Base-by-base conservation (phyloP, 2,797 vertebrate genomes). In the Chaunax sp. region DNA sequence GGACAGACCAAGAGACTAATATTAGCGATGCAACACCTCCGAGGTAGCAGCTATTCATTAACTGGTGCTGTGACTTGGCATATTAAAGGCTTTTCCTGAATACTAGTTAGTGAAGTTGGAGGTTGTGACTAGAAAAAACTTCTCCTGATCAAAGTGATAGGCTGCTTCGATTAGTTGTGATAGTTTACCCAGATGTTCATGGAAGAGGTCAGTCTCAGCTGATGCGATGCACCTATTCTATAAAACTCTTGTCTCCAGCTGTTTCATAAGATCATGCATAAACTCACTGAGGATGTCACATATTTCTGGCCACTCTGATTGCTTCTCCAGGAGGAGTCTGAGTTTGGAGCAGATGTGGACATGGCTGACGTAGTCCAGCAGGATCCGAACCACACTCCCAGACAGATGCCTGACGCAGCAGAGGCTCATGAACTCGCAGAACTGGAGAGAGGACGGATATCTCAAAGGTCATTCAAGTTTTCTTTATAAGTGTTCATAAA, bases 381-480 rank as follows among this genome's bases (percentile, higher is more conserved):
- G 92, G 37, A 92, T 82, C 33, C 86, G 91, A 68, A 95, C 74
- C 40, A 95, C 89, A 15, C 61, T 81, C 62, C 94, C 95, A 1
- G 94, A 88, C 79, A 95, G 87, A 60, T 95, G 90, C 77, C 86
- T 90, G 87, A 96, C 84, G 89, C 94, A 96, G 14, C 85, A 92
- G 72, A 96, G 90, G 72, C 92, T 92, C 79, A 96, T 95, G 86
- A 96, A 95, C 69, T 96, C 95, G 86, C 94, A 96, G 83, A 97
- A 96, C 94, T 96, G 87, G 13, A 64, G 38, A 49, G 28, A 45
- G 18, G 56, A 61, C 13, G 4, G 1, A 63, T 12, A 58, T 41
- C 14, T n/a, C 28, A 12, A 35, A 15, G 22, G 47, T 52, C 0
- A 33, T n/a, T 25, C 0, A 22, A 33, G 7, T 11, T 33, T 22